Evolutionary conservation across 2,888 invertebrate species (phyloP).

Genomic region (Drosophila bunnanda): DNA sequence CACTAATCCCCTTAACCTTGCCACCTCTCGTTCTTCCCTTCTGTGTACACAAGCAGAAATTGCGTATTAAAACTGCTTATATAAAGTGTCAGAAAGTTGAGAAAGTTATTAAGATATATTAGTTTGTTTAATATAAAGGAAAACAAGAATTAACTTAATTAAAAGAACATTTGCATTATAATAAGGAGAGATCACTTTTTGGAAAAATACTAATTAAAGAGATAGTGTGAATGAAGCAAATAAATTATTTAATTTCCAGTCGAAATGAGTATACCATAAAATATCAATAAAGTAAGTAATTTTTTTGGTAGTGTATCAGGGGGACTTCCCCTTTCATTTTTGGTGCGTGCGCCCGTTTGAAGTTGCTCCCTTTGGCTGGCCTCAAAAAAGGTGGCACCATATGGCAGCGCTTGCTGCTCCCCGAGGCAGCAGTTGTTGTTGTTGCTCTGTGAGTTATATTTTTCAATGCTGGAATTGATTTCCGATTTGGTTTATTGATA

Average conservation of each 20-base stretch:
- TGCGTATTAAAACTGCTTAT: background rate
- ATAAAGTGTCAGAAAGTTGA: no score
- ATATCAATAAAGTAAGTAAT: background rate
- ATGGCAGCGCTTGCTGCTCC: constrained; percentile 59
- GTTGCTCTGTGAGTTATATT: constrained; percentile 61
- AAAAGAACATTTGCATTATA: no score
- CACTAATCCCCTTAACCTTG: constrained; percentile 58
- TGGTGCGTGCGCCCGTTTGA: constrained; percentile 62
- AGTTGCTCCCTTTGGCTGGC: constrained; percentile 35
- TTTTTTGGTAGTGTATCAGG: constrained; percentile 1
- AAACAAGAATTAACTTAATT: no score
- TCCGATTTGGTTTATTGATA: constrained; percentile 60
- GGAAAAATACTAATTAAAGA: background rate
- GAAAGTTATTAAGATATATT: no score
- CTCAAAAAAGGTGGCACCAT: constrained; percentile 72
- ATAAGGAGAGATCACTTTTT: background rate
- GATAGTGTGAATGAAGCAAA: background rate
- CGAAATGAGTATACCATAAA: background rate
- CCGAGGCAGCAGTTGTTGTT: constrained; percentile 25
- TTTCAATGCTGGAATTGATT: constrained; percentile 74
- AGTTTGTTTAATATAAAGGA: no score
- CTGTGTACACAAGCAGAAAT: constrained; percentile 6
- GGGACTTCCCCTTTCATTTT: constrained; percentile 22
- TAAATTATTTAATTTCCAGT: no score
- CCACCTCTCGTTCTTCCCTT: constrained; percentile 16